Conservation (phyloP, 2,888 invertebrate species). For the Subacronicta megacephala region DNA sequence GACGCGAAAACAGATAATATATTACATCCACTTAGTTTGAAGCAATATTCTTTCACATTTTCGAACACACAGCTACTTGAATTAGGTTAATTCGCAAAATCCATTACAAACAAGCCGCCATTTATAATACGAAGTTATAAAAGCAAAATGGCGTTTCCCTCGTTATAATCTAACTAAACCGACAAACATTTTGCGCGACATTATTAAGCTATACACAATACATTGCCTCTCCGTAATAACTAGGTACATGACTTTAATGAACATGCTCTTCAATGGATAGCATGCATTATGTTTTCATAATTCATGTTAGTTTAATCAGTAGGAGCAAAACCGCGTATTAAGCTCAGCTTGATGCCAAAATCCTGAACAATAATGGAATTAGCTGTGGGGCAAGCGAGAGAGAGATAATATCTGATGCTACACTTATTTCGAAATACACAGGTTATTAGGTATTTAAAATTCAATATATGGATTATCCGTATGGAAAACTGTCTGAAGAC, state of each 20-base stretch:
- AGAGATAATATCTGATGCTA: slow-evolving; percentile 37
- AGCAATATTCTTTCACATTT: slow-evolving; percentile 9
- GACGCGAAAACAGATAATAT: too few relatives aligned
- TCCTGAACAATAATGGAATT: slow-evolving; percentile 37
- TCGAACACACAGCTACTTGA: slow-evolving; percentile 1
- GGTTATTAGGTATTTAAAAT: slow-evolving; percentile 4
- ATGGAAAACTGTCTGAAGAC: too few relatives aligned
- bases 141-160: slow-evolving; percentile 16
- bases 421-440: slow-evolving; percentile 3
- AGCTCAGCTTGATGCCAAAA: slow-evolving; percentile 35
- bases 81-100: slow-evolving; percentile 26
- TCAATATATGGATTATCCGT: not conserved
- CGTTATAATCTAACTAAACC: not conserved
- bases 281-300: slow-evolving; percentile 14
- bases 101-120: slow-evolving; percentile 19
- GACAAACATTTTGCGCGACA: slow-evolving; percentile 9
- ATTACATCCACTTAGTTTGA: slow-evolving; percentile 7
- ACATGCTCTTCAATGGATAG: slow-evolving; percentile 23
- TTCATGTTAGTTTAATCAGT: slow-evolving; percentile 30
- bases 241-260: slow-evolving; percentile 13
- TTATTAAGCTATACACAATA: slow-evolving; percentile 11
- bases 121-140: slow-evolving; percentile 17
- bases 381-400: slow-evolving; percentile 8
- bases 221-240: slow-evolving; percentile 25
- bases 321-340: slow-evolving; percentile 31